Conservation (phyloP, 2,113 vertebrate species). For the Arenaria interpres region DNA sequence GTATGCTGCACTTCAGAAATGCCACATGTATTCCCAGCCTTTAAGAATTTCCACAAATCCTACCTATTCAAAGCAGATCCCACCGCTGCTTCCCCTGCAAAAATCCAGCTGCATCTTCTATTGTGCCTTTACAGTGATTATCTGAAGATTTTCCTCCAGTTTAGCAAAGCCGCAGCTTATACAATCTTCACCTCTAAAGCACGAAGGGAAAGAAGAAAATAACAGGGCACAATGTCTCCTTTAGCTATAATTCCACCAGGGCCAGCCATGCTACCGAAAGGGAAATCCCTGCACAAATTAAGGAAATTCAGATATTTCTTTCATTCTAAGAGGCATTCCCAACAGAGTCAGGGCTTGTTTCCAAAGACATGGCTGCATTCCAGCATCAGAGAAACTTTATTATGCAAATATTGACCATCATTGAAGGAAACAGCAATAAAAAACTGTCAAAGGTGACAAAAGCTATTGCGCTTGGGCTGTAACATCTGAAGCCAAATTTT, state of each 20-base stretch:
- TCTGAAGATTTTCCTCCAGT: not conserved
- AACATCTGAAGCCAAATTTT: not conserved
- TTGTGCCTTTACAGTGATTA: not conserved
- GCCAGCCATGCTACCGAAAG: conserved; percentile 1
- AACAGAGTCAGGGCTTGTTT: conserved; percentile 2
- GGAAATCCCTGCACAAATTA: conserved; percentile 37
- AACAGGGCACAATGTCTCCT: not conserved
- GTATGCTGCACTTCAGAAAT: not conserved
- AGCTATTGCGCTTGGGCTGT: not conserved
- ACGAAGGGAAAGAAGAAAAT: not conserved
- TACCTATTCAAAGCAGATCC: not conserved
- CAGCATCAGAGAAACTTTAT: not conserved
- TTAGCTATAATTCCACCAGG: not conserved
- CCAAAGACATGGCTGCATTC: conserved; percentile 15
- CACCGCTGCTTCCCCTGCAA: not conserved
- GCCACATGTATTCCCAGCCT: not conserved
- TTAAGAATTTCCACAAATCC: conserved; percentile 21
- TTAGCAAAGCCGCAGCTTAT: not conserved
- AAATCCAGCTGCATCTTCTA: not conserved
- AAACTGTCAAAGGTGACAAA: conserved; percentile 10
- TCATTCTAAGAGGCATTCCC: not conserved
- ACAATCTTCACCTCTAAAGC: not conserved
- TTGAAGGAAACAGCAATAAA: conserved; percentile 33
- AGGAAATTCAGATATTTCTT: conserved; percentile 8
- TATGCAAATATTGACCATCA: conserved; percentile 31